Conservation (phyloP, 2,888 invertebrate species). For the Anthoptus insignis region DNA sequence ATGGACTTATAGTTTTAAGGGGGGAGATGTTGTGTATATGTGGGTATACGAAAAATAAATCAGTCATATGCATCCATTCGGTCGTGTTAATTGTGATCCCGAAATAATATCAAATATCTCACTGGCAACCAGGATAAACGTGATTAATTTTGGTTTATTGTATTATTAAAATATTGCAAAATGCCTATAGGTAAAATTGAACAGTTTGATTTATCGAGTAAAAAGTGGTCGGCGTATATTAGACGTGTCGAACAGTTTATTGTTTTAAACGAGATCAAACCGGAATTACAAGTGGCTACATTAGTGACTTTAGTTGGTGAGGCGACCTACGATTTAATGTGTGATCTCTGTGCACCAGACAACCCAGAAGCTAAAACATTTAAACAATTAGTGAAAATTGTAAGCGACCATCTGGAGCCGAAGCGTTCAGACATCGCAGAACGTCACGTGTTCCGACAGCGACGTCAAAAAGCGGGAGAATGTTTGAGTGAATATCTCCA, state of each 20-base stretch:
- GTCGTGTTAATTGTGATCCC: neutral
- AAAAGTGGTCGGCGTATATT: conserved; percentile 47
- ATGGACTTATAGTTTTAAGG: no score
- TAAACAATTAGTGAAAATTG: conserved; percentile 37
- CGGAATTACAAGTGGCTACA: conserved; percentile 47
- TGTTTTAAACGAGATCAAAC: conserved; percentile 43
- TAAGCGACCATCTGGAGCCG: conserved; percentile 43
- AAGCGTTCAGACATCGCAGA: conserved; percentile 44
- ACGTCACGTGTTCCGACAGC: conserved; percentile 31
- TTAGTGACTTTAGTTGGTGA: conserved; percentile 51
- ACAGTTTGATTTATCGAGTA: conserved; percentile 39
- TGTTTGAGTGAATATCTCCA: conserved; percentile 49
- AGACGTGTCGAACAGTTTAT: conserved; percentile 47
- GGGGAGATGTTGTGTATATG: no score
- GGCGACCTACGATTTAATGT: conserved; percentile 46
- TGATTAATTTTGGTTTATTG: neutral
- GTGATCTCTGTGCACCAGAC: conserved; percentile 46
- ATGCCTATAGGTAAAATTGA: conserved; percentile 50
- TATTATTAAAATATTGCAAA: neutral
- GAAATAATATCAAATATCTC: neutral
- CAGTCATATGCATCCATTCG: conserved; percentile 5
- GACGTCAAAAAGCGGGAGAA: conserved; percentile 54
- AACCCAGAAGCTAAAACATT: conserved; percentile 46
- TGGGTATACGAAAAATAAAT: no score
- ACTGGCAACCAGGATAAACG: neutral